Base-by-base conservation (phyloP, 2,888 invertebrate species). In the Andricus quercusramuli region DNA sequence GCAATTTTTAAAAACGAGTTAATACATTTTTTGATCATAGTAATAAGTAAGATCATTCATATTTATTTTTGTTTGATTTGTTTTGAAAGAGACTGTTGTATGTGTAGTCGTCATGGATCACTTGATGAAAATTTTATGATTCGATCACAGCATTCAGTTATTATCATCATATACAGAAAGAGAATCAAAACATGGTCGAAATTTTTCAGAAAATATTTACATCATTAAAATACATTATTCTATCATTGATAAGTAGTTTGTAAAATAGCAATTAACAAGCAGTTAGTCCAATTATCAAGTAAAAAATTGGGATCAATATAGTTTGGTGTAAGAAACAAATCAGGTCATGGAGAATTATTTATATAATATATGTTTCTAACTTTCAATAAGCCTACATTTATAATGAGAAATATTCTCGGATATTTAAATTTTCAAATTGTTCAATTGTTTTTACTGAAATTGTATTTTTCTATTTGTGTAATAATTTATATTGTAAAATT, bases 271-370 rank as follows among this genome's bases (percentile, higher is more conserved):
- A 64, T 64, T 29, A 64, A 17, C 29, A 62, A 62, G 15, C 15
- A 15, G 1, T 25, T 13, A 25, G 6, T 15, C 1, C 6, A 13
- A 29, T 3, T 22, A 5, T 8, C 15, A 29, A 13, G 64, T 17
- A 29, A 25, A 29, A 64, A 64, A 29, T 64, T 59, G 2, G 11
- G 11, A 59, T 22, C 56, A 59, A 29, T 25, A 17, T 6, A 25
- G 15, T 13, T 62, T 15, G 22, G 22, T 64, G 15, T 29, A 8
- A 17, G 64, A 29, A 29, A 13, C 25, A 64, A 64, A 64, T 29
- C 29, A 64, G 64, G 64, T 64, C 64, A 64, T 64, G 64, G 29
- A 64, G 29, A 64, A 29, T 64, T 64, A 64, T 64, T 29, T 64
- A 64, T 29, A 62, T 22, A 22, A 9, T 25, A 9, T 5, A 29